Conservation (phyloP, 2,113 vertebrate genomes). For the Gallinago undulata region DNA sequence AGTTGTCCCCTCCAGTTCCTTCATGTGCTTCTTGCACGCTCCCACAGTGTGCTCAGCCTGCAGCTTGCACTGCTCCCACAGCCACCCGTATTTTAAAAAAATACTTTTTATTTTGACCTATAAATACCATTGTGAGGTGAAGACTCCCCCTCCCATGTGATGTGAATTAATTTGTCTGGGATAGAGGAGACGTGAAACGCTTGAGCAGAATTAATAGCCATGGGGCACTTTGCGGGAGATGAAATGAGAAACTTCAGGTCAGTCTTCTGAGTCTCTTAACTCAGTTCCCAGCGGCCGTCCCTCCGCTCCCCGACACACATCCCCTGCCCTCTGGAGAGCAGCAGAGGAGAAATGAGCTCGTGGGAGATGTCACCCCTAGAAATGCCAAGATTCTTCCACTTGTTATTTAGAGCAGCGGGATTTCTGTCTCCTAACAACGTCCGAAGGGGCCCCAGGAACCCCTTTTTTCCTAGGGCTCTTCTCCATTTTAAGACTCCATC, state of each 20-base stretch:
- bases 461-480: not conserved
- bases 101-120: not conserved
- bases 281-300: fast-evolving
- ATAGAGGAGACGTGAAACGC: not conserved
- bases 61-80: not conserved
- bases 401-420: not conserved
- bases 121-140: not conserved
- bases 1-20: not conserved
- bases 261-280: not conserved
- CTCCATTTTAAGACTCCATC: not conserved
- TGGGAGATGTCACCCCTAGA: not conserved
- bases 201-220: not conserved
- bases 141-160: not conserved
- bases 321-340: not conserved
- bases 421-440: not conserved
- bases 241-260: not conserved
- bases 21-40: not conserved
- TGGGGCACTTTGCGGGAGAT: not conserved
- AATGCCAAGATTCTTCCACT: not conserved
- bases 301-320: not conserved
- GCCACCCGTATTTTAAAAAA: not conserved
- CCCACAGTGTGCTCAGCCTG: not conserved
- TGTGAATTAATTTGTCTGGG: not conserved
- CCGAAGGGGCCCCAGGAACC: not conserved
- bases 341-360: not conserved